Evolutionary conservation across 2,113 vertebrate species (phyloP), one percentile per base, ranked within the genome.

Genomic region (Columba livia): DNA sequence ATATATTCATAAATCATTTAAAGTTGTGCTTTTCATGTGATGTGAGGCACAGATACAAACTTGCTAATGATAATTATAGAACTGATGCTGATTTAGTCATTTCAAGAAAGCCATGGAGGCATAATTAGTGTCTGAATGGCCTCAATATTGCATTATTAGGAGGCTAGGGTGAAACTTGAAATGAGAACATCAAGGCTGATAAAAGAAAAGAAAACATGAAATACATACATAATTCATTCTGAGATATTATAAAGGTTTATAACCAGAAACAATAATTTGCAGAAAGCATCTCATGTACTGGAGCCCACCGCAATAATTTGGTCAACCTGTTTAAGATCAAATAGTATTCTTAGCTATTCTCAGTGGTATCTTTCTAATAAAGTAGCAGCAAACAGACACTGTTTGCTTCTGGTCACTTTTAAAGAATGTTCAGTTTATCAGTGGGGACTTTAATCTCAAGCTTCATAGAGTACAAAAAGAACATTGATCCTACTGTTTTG

Each of bases 101-200:
- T 98, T 99, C 98, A 98, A 98, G 98, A 98, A 98, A 98, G 98
- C 98, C 98, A 98, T 98, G 96, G 98, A 98, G 98, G 98, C 98
- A 98, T 99, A 99, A 99, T 99, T 99, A 99, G 98, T 98, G 98
- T 98, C 98, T 98, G 98, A 99, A 99, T 98, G 98, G 98, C 99
- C 99, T 99, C 98, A 99, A 99, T 99, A 99, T 98, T 97, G 97
- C 96, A 98, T 98, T 99, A 99, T 99, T 99, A 99, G 98, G 98
- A 99, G 98, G 97, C 98, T 98, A 98, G 97, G 96, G 98, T 98
- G 98, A 98, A 98, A 98, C 90, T 98, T 98, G 97, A 98, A 98
- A 99, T 98, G 98, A 99, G 98, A 98, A 99, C 98, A 99, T 99
- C 98, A 99, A 98, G 98, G 98, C 98, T 97, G 98, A 97, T 98